Percentiles rank a stretch among this genome's conserved stretches.
Conservation (phyloP, 2,113 vertebrate genomes). For the Bambusicola thoracicus region DNA sequence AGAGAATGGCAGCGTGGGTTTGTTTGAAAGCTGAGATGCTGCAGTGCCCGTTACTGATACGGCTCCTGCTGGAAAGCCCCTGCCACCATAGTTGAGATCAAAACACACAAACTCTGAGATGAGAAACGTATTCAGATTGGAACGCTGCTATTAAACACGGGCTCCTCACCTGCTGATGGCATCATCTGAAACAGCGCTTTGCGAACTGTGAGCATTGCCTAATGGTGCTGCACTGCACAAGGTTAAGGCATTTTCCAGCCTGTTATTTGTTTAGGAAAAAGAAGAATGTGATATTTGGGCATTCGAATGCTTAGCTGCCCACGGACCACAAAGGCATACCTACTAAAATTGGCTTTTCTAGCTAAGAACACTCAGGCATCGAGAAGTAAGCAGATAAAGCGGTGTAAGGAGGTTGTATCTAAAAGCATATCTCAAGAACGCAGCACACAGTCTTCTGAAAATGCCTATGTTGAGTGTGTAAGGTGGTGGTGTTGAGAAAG, state of each 20-base stretch:
- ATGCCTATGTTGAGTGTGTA: not conserved
- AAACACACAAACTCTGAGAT: not conserved
- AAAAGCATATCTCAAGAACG: not conserved
- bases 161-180: not conserved
- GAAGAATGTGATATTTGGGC: not conserved
- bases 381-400: not conserved
- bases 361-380: not conserved
- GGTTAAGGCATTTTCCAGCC: not conserved
- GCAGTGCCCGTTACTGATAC: slow-evolving; percentile 35
- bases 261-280: not conserved
- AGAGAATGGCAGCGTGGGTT: not conserved
- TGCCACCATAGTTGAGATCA: slow-evolving; percentile 25
- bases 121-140: not conserved
- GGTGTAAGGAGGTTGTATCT: not conserved
- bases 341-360: not conserved
- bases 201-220: not conserved
- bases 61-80: slow-evolving; percentile 57
- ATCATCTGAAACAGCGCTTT: not conserved
- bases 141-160: not conserved
- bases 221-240: not conserved
- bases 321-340: not conserved
- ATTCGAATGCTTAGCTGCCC: not conserved
- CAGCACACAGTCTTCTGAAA: not conserved
- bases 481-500: not conserved
- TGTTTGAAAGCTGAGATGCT: not conserved